phyloP scores from a whole-genome alignment of 2,113 vertebrate genomes.

The Tringa solitaria region DNA sequence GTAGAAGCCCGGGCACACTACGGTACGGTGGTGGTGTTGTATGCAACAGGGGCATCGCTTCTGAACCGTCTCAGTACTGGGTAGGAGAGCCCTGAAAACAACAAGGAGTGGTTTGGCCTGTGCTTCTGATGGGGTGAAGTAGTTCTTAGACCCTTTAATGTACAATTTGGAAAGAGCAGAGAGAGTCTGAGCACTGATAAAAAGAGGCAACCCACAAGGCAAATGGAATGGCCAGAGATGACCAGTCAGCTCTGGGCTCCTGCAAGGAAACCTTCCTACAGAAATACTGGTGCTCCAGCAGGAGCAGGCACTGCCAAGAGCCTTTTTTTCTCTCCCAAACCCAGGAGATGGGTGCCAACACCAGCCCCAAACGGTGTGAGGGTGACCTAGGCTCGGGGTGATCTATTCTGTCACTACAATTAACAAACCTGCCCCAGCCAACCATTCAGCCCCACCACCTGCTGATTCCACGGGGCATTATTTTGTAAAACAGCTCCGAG shows the following conservation, averaged over 20 bases:
- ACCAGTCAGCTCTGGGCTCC: background rate
- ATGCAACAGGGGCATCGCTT: background rate
- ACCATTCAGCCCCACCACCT: background rate
- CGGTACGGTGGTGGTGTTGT: accelerated
- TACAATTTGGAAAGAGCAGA: background rate
- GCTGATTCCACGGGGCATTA: accelerated
- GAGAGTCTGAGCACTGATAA: background rate
- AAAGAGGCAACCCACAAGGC: background rate
- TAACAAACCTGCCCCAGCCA: background rate
- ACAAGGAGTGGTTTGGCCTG: accelerated
- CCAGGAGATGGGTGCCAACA: background rate
- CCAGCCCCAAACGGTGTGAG: background rate
- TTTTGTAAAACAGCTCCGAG: background rate
- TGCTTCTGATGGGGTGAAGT: background rate
- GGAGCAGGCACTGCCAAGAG: background rate
- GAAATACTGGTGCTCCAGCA: background rate
- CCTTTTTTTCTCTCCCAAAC: background rate
- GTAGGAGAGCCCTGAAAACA: background rate
- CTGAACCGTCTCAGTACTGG: background rate
- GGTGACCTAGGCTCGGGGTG: background rate
- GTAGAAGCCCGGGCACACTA: background rate
- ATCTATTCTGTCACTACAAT: background rate
- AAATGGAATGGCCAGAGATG: background rate
- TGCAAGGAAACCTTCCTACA: background rate
- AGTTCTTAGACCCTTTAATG: background rate